These are phyloP conservation scores for Silvanus unidentatus DNA, from an alignment of 2,888 invertebrate species.

Conservation along the genomic window DNA sequence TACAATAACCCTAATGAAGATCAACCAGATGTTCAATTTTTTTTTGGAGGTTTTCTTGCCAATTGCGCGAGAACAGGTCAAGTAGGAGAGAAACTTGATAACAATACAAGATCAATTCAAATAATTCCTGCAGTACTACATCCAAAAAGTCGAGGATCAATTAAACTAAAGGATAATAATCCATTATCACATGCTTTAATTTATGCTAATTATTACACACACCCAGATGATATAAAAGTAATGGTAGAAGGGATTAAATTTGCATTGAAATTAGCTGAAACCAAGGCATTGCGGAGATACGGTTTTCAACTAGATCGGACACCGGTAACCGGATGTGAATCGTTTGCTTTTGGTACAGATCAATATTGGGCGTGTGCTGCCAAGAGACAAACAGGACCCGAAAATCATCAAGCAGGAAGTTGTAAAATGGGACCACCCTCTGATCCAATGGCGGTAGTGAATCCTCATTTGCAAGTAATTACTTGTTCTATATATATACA, in stretches of 20 bases:
- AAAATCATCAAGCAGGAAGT: constrained; percentile 61
- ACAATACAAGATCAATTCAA: constrained; percentile 62
- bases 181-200: constrained; percentile 80
- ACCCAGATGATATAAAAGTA: constrained; percentile 72
- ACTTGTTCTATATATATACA: no score
- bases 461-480: constrained; percentile 42
- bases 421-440: constrained; percentile 57
- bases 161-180: constrained; percentile 53
- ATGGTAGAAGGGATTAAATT: constrained; percentile 81
- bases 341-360: constrained; percentile 63
- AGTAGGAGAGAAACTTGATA: constrained; percentile 71
- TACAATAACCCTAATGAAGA: constrained; percentile 68
- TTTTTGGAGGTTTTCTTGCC: constrained; percentile 81
- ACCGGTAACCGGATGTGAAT: constrained; percentile 68
- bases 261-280: constrained; percentile 64
- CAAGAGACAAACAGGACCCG: constrained; percentile 55
- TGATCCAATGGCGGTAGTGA: constrained; percentile 56
- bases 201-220: constrained; percentile 72
- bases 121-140: constrained; percentile 78
- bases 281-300: constrained; percentile 57
- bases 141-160: constrained; percentile 74
- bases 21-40: constrained; percentile 79
- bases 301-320: constrained; percentile 72
- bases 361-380: constrained; percentile 58
- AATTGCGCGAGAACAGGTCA: constrained; percentile 82